Percentiles rank a stretch among this genome's conserved stretches.
Evolutionary conservation across 1,140 invertebrate species (phyloP).

Genomic region (Patella vulgata): DNA sequence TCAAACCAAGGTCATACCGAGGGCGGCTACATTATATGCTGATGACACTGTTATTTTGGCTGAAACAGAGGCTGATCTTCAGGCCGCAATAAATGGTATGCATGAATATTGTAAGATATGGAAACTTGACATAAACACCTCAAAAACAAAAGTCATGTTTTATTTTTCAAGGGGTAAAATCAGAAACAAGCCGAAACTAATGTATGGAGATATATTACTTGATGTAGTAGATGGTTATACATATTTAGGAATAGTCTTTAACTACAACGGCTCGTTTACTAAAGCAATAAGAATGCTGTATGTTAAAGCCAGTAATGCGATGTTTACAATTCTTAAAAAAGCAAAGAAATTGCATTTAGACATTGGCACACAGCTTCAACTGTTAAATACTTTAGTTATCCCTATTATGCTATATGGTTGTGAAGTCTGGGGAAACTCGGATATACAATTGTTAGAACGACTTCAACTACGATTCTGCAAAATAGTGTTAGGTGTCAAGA

Average conservation of each 20-base stretch:
- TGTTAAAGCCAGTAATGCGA: slow-evolving; percentile 15
- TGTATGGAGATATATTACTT: not conserved
- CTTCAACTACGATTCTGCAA: too few relatives aligned
- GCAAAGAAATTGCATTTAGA: slow-evolving; percentile 6
- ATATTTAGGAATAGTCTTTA: slow-evolving; percentile 21
- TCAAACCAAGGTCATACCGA: slow-evolving; percentile 10
- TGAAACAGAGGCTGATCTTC: slow-evolving; percentile 1
- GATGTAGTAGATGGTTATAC: slow-evolving; percentile 22
- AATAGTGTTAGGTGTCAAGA: too few relatives aligned
- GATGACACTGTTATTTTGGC: slow-evolving; percentile 13
- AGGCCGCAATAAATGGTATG: slow-evolving; percentile 11
- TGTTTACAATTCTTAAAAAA: slow-evolving; percentile 6
- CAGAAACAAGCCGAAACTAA: not conserved
- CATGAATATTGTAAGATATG: slow-evolving; percentile 18
- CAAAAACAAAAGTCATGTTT: slow-evolving; percentile 22
- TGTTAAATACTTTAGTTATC: slow-evolving; percentile 14
- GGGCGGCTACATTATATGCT: slow-evolving; percentile 23
- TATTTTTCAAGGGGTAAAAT: slow-evolving; percentile 8
- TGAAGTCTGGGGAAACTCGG: slow-evolving; percentile 18
- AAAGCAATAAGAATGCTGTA: slow-evolving; percentile 5
- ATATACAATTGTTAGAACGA: not conserved
- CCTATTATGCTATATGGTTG: slow-evolving; percentile 18
- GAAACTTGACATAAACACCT: slow-evolving; percentile 18
- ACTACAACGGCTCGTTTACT: slow-evolving; percentile 19
- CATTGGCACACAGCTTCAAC: slow-evolving; percentile 4